Conservation (phyloP, 2,888 invertebrate genomes). For the Oligia fasciuncula region DNA sequence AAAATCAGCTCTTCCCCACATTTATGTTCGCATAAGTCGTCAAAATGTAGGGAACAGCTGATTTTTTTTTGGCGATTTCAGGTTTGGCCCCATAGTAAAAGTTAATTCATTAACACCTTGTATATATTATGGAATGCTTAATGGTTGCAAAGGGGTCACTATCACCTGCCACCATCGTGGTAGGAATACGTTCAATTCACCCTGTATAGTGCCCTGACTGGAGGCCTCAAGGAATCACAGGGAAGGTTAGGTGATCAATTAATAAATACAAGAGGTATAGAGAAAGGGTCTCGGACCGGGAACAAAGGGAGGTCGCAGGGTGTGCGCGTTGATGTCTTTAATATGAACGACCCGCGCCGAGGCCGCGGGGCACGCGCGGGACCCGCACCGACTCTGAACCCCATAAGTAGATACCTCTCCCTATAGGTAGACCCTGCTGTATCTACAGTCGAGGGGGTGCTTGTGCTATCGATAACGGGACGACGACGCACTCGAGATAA, state of each 20-base stretch:
- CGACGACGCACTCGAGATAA: slow-evolving; percentile 8
- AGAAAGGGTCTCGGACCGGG: neutral
- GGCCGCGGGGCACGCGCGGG: neutral
- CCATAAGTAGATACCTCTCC: too few species aligned
- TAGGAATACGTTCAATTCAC: neutral
- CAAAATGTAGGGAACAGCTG: too few species aligned
- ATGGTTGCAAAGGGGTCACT: neutral
- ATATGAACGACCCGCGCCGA: neutral
- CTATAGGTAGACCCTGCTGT: too few species aligned
- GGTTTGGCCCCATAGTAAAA: too few species aligned
- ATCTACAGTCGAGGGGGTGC: neutral
- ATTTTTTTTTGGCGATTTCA: too few species aligned
- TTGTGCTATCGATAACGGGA: slow-evolving; percentile 13
- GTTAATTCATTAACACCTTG: too few species aligned
- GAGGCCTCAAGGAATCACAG: neutral
- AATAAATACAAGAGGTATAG: neutral
- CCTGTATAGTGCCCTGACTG: neutral
- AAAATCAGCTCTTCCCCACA: too few species aligned
- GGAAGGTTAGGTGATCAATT: neutral
- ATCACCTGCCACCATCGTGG: neutral
- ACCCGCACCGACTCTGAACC: too few species aligned
- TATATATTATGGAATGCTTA: neutral
- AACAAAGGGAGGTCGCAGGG: neutral
- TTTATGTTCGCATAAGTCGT: too few species aligned
- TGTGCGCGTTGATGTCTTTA: slow-evolving; percentile 60